Conservation (phyloP, 2,797 vertebrate genomes). For the Halcyon badia region DNA sequence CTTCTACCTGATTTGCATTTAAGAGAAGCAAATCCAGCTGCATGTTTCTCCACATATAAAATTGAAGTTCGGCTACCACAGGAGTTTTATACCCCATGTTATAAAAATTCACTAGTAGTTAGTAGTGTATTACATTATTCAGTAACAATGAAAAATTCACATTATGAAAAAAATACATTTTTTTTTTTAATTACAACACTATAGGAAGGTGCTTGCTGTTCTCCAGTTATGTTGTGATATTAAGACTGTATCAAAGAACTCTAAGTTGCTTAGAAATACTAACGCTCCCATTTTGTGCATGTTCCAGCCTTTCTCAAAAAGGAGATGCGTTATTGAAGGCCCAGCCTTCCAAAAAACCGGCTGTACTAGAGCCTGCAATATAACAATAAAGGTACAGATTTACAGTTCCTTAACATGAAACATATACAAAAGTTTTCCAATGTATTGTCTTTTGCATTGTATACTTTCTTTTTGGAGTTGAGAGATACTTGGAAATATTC, state of each 20-base stretch:
- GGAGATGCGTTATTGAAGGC: constrained; percentile 71
- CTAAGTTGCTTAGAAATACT: background rate
- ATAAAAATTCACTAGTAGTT: background rate
- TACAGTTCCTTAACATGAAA: background rate
- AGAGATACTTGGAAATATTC: background rate
- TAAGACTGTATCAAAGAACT: background rate
- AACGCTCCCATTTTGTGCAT: background rate
- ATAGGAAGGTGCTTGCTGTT: background rate
- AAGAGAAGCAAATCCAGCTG: background rate
- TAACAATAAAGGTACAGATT: constrained; percentile 74
- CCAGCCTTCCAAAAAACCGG: constrained; percentile 18
- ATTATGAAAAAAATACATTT: background rate
- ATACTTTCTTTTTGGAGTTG: background rate
- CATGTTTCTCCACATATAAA: background rate
- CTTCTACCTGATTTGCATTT: background rate
- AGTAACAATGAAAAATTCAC: background rate
- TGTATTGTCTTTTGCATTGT: background rate
- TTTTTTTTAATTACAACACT: background rate
- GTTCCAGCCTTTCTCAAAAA: constrained; percentile 71
- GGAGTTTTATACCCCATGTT: background rate
- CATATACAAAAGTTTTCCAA: rapidly evolving
- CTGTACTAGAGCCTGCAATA: constrained; percentile 81
- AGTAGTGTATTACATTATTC: background rate
- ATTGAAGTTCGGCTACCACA: background rate
- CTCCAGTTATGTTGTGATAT: background rate